These are phyloP conservation scores for Umimayanthus chanpuru DNA, from an alignment of 92 coral and sea anemone species.

Conservation along the genomic window DNA sequence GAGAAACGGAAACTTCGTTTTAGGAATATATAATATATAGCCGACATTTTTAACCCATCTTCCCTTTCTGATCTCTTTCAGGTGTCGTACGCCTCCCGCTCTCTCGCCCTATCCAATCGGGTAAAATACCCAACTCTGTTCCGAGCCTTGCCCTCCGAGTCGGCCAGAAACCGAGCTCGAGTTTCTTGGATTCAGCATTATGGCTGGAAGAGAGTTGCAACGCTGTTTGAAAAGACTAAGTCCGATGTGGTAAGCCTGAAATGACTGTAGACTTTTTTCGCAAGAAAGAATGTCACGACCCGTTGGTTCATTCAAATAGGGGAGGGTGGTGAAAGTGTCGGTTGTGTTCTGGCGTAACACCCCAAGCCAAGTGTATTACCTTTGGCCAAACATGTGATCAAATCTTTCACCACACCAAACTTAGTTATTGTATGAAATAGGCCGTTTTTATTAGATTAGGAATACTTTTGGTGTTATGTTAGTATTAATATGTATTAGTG, in stretches of 20 bases:
- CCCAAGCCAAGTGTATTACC: too few relatives aligned
- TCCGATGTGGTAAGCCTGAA: conserved; percentile 71
- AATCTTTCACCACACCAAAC: too few relatives aligned
- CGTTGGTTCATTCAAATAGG: background rate
- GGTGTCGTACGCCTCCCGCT: conserved; percentile 92
- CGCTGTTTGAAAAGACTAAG: conserved; percentile 77
- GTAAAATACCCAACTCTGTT: conserved; percentile 83
- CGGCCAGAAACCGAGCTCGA: conserved; percentile 87
- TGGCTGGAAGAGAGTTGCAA: conserved; percentile 86
- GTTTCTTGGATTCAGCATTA: conserved; percentile 80
- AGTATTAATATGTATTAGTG: too few relatives aligned
- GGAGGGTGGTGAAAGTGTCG: too few relatives aligned
- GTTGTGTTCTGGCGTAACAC: too few relatives aligned
- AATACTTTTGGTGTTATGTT: too few relatives aligned
- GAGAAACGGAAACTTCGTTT: background rate
- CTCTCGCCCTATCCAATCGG: conserved; percentile 80
- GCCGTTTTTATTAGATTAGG: too few relatives aligned
- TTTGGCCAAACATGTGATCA: too few relatives aligned
- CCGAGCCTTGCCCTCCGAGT: conserved; percentile 91
- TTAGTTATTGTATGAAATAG: too few relatives aligned
- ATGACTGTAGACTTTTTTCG: background rate
- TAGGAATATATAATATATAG: background rate
- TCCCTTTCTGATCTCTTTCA: conserved; percentile 15
- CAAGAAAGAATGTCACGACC: background rate
- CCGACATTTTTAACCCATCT: background rate